Conservation (phyloP, 2,113 vertebrate genomes). For the Alectura lathami region DNA sequence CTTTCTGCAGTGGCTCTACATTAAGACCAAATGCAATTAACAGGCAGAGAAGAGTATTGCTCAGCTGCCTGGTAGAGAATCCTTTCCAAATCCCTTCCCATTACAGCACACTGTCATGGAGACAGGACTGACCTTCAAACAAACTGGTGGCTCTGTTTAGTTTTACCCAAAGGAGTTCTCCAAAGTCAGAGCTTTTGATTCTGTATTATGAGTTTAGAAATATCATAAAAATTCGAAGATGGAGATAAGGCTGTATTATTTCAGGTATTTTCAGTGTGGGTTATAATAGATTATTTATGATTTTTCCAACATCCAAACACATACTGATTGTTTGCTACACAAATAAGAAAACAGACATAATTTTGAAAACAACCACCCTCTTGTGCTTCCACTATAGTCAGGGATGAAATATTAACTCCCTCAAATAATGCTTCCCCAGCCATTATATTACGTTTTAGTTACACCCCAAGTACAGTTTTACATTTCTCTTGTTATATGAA, state of each 20-base stretch:
- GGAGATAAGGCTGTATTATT: background rate
- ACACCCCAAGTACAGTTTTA: conserved; percentile 47
- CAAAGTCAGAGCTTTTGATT: background rate
- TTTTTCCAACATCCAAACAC: background rate
- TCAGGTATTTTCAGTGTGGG: background rate
- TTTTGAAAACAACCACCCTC: background rate
- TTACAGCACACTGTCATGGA: background rate
- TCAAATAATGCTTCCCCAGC: conserved; percentile 7
- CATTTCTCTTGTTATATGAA: conserved; percentile 47
- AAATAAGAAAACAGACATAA: background rate
- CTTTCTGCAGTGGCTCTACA: background rate
- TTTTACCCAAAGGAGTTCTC: background rate
- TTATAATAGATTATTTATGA: background rate
- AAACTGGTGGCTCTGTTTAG: background rate
- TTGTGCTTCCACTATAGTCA: background rate
- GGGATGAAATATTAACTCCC: conserved; percentile 7
- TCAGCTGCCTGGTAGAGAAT: background rate
- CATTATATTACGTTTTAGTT: conserved; percentile 32
- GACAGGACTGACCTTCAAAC: background rate
- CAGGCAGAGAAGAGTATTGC: background rate
- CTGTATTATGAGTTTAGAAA: background rate
- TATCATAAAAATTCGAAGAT: background rate
- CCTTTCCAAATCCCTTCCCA: background rate
- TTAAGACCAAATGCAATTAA: background rate
- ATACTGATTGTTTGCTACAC: background rate